A percentile compares a stretch with the other conserved stretches of the same genome.
Conservation (phyloP, 2,797 vertebrate genomes). For the Poliocrania exsul region DNA sequence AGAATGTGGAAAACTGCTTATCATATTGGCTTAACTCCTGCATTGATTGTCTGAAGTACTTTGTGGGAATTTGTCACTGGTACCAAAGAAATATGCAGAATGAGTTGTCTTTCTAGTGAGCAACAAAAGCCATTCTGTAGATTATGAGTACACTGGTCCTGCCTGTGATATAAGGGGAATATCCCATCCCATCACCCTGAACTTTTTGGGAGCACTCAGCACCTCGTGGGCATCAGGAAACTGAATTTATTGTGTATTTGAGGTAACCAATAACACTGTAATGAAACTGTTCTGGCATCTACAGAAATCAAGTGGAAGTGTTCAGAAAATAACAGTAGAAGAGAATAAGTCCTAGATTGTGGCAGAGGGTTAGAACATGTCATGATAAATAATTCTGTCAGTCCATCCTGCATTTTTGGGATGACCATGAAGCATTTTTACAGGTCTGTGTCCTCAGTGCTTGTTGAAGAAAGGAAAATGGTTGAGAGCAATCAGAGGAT, state of each 20-base stretch:
- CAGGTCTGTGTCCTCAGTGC: neutral
- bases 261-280: neutral
- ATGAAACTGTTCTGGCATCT: neutral
- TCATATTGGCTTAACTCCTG: neutral
- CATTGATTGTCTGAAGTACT: neutral
- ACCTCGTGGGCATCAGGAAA: neutral
- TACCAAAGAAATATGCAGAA: neutral
- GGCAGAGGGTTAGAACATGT: neutral
- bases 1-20: neutral
- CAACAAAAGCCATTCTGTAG: neutral
- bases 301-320: neutral
- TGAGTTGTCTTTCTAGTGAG: neutral
- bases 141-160: too few species aligned
- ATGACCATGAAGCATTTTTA: neutral
- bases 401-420: neutral
- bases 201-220: neutral
- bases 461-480: neutral
- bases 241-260: neutral
- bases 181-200: too few species aligned
- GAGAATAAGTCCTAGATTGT: neutral
- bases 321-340: neutral
- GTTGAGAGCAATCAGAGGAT: neutral
- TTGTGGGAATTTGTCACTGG: neutral
- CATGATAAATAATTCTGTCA: neutral
- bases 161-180: too few species aligned